phyloP scores from a whole-genome alignment of 2,888 invertebrate species.

The Cantharis lateralis region DNA sequence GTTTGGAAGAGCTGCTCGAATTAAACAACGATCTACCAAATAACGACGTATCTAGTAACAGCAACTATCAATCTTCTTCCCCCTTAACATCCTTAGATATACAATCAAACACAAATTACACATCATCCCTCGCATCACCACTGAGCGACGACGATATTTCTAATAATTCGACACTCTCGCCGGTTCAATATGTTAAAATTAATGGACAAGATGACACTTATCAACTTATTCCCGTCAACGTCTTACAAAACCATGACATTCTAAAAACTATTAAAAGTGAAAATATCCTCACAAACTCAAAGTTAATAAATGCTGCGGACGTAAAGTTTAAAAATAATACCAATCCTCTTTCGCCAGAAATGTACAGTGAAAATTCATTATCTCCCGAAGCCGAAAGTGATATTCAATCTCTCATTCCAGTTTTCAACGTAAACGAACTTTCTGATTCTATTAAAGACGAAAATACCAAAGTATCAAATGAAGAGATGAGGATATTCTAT shows the following conservation, averaged over 20 bases:
- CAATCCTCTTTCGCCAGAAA: constrained; percentile 50
- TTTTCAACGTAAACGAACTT: constrained; percentile 36
- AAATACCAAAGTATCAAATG: constrained; percentile 8
- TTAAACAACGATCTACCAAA: constrained; percentile 59
- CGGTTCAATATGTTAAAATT: constrained; percentile 64
- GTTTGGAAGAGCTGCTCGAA: constrained; percentile 75
- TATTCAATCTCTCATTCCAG: constrained; percentile 41
- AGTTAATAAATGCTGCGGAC: constrained; percentile 56
- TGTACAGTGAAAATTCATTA: constrained; percentile 54
- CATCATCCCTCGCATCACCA: constrained; percentile 52
- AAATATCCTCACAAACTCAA: constrained; percentile 60
- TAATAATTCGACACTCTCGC: constrained; percentile 57
- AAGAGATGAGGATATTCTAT: constrained; percentile 25
- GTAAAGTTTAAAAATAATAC: constrained; percentile 27
- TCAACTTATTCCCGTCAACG: constrained; percentile 64
- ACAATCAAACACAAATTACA: constrained; percentile 38
- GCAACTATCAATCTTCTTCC: constrained; percentile 31
- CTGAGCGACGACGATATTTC: constrained; percentile 59
- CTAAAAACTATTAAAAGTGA: constrained; percentile 47
- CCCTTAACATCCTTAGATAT: constrained; percentile 58
- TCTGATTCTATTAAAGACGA: constrained; percentile 14
- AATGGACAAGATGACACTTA: constrained; percentile 64
- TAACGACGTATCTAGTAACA: constrained; percentile 21
- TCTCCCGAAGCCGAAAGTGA: constrained; percentile 50
- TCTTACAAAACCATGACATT: constrained; percentile 68